Percentiles rank a stretch among this genome's conserved stretches.
These are phyloP conservation scores for Marcusenius ussheri DNA, from an alignment of 2,113 vertebrate genomes.

Conservation along the genomic window DNA sequence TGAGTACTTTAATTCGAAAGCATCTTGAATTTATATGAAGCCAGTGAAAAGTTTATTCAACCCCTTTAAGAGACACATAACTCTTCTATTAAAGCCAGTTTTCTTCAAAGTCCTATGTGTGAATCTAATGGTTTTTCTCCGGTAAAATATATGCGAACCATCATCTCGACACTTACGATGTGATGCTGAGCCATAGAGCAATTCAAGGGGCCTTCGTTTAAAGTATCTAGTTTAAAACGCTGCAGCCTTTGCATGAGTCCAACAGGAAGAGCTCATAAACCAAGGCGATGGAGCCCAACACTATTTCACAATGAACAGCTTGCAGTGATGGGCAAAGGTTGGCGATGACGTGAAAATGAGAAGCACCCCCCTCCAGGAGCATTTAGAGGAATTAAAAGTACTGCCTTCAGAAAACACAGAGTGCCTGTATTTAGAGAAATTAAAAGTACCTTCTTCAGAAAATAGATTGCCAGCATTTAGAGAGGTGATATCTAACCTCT, in stretches of 20 bases:
- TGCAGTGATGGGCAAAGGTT: conserved; percentile 41
- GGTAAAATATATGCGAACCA: conserved; percentile 42
- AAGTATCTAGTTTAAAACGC: conserved; percentile 56
- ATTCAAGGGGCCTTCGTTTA: conserved; percentile 40
- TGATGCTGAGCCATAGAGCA: conserved; percentile 41
- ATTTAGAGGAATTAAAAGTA: conserved; percentile 39
- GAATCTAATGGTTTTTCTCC: neutral
- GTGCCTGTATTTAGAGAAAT: conserved; percentile 25
- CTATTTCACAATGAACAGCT: conserved; percentile 72
- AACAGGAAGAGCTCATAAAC: conserved; percentile 66
- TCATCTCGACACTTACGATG: conserved; percentile 58
- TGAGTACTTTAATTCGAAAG: neutral
- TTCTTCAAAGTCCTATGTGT: neutral
- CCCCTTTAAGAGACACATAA: neutral
- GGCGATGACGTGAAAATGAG: conserved; percentile 56
- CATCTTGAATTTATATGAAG: neutral
- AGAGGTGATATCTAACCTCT: conserved; percentile 33
- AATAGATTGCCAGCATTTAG: conserved; percentile 45
- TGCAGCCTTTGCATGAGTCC: conserved; percentile 62
- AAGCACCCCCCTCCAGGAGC: conserved; percentile 47
- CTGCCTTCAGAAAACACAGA: conserved; percentile 7
- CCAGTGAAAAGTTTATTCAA: neutral
- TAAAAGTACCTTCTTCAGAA: conserved; percentile 26
- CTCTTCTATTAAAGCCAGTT: neutral
- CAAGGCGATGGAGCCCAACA: conserved; percentile 51